These are phyloP conservation scores for Pachydiplax longipennis DNA, from an alignment of 2,888 invertebrate species.

Conservation along the genomic window DNA sequence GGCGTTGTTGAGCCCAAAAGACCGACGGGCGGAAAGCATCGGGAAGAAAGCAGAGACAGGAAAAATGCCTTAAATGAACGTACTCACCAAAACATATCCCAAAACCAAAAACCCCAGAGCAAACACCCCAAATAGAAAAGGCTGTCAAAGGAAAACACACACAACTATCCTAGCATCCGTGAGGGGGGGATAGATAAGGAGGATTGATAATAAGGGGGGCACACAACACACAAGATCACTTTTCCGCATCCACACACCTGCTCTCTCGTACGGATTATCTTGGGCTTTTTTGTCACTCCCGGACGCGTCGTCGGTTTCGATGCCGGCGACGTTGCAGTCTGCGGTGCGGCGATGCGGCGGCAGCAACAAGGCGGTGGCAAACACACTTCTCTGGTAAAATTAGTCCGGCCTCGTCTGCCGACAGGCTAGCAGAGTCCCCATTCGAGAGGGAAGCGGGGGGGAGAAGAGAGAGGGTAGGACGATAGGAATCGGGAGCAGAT, in stretches of 20 bases:
- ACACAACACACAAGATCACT: slow-evolving; percentile 36
- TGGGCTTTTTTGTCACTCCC: neutral
- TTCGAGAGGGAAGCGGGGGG: slow-evolving; percentile 32
- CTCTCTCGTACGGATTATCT: neutral
- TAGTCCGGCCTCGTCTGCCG: slow-evolving; percentile 40
- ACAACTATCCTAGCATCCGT: neutral
- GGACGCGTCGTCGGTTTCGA: neutral
- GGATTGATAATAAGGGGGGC: neutral
- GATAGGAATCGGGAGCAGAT: neutral
- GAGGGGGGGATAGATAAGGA: neutral
- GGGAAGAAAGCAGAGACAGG: neutral
- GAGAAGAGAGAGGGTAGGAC: neutral
- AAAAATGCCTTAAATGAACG: neutral
- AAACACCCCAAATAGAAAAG: too few relatives aligned
- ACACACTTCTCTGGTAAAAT: slow-evolving; percentile 1
- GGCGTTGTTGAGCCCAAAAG: neutral
- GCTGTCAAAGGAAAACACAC: neutral
- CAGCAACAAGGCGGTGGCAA: neutral
- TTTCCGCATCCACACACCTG: slow-evolving; percentile 32
- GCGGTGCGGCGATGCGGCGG: neutral
- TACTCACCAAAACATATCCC: neutral
- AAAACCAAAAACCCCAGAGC: neutral
- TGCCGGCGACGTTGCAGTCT: neutral
- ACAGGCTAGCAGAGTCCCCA: slow-evolving; percentile 33
- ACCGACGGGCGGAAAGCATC: neutral